A percentile compares a stretch with the other conserved stretches of the same genome.
These are phyloP conservation scores for Helicorthomorpha holstii DNA, from an alignment of 1,140 invertebrate genomes.

Conservation along the genomic window DNA sequence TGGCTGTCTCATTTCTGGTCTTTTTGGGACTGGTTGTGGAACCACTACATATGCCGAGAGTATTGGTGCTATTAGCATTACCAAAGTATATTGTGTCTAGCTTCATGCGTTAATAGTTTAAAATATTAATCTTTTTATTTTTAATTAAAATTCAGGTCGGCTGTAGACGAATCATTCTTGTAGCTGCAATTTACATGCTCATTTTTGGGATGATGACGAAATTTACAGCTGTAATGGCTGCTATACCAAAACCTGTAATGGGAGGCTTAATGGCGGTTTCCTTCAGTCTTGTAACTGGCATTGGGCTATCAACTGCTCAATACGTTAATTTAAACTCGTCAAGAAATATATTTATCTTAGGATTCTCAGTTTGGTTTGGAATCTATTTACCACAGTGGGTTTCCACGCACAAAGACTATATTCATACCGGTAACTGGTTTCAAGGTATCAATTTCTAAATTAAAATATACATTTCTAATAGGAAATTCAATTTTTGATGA, in stretches of 20 bases:
- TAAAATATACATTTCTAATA: constrained; percentile 10
- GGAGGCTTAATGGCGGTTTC: constrained; percentile 69
- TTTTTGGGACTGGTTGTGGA: constrained; percentile 2
- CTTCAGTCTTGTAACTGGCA: constrained; percentile 69
- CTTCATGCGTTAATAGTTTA: too few relatives aligned
- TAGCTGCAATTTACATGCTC: constrained; percentile 22
- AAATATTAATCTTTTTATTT: too few relatives aligned
- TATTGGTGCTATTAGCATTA: constrained; percentile 28
- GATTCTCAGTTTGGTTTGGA: constrained; percentile 23
- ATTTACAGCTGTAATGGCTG: constrained; percentile 20
- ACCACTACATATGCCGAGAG: constrained; percentile 19
- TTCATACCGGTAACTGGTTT: constrained; percentile 18
- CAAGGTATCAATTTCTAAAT: constrained; percentile 12
- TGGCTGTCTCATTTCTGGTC: constrained; percentile 16
- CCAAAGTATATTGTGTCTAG: constrained; percentile 22
- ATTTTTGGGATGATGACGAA: constrained; percentile 21
- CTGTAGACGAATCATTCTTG: constrained; percentile 64
- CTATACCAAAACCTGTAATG: constrained; percentile 26
- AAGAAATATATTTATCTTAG: constrained; percentile 26
- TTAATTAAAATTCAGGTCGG: too few relatives aligned
- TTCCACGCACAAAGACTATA: constrained; percentile 12
- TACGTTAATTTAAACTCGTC: constrained; percentile 24
- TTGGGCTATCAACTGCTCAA: constrained; percentile 35
- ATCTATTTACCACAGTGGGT: constrained; percentile 25
- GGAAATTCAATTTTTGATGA: constrained; percentile 11